phyloP scores from a whole-genome alignment of 2,797 vertebrate species.

The Perodicticus potto region DNA sequence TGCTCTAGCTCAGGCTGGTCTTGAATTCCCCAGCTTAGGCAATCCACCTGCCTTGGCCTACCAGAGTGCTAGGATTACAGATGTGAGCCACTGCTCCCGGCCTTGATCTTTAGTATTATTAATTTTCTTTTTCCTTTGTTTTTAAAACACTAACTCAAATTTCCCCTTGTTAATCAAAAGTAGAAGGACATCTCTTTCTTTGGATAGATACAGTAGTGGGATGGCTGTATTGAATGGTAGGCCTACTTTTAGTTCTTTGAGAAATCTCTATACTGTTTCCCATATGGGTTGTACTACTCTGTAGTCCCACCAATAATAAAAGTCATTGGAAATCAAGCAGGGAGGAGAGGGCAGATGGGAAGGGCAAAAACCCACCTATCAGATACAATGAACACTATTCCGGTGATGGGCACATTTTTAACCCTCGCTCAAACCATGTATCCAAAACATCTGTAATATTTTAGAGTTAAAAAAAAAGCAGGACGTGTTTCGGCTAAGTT shows the following conservation, averaged over 20 bases:
- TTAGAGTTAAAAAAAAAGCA: neutral
- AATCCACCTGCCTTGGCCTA: too few relatives aligned
- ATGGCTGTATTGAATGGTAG: neutral
- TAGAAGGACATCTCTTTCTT: neutral
- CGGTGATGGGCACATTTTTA: neutral
- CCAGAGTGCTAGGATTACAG: too few relatives aligned
- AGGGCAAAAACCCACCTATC: neutral
- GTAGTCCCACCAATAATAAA: neutral
- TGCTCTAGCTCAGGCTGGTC: too few relatives aligned
- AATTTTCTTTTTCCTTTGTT: neutral
- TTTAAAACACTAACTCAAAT: slow-evolving; percentile 11
- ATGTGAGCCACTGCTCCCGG: too few relatives aligned
- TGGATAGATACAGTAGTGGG: neutral
- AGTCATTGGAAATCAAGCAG: neutral
- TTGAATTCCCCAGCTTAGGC: too few relatives aligned
- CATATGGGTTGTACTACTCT: neutral
- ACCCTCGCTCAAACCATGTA: neutral
- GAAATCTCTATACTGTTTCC: neutral
- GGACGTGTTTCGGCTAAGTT: neutral
- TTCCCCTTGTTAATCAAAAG: neutral
- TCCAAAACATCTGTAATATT: neutral
- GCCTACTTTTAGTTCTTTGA: neutral
- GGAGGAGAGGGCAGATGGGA: neutral
- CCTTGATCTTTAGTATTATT: neutral
- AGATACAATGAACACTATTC: neutral